Conservation (phyloP, 2,888 invertebrate species). For the Melanostoma scalare region DNA sequence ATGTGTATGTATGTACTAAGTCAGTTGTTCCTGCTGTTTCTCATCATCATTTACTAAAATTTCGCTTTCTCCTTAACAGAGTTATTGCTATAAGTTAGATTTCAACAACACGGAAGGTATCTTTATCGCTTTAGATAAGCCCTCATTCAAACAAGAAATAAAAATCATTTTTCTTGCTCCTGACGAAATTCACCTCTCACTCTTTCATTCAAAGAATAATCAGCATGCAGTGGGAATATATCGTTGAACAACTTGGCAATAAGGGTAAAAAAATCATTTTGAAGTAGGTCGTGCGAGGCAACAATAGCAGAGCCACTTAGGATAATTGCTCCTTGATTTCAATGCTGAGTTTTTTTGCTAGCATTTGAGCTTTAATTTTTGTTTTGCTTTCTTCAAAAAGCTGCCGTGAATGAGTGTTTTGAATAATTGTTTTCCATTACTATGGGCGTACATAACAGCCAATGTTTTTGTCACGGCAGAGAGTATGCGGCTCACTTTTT, state of each 20-base stretch:
- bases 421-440: conserved; percentile 66
- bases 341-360: conserved; percentile 64
- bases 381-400: conserved; percentile 38
- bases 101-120: no score
- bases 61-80: no score
- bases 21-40: no score
- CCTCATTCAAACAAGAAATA: not conserved
- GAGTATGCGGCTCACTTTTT: no score
- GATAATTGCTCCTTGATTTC: conserved; percentile 73
- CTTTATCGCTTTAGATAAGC: no score
- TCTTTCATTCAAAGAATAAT: conserved; percentile 23
- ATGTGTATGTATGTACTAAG: no score
- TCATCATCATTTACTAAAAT: no score
- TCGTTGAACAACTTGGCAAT: conserved; percentile 27
- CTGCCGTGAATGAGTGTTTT: conserved; percentile 42
- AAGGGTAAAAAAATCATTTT: conserved; percentile 43
- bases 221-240: conserved; percentile 25
- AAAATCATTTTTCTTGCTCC: not conserved
- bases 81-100: no score
- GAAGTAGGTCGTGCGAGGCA: conserved; percentile 71
- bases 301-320: conserved; percentile 71
- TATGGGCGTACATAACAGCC: not conserved
- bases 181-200: conserved; percentile 17
- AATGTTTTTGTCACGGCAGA: conserved; percentile 15
- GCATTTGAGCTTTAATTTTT: conserved; percentile 57